A percentile compares a stretch with the other conserved stretches of the same genome.
Conservation (phyloP, 2,113 vertebrate species). For the Phyllopteryx taeniolatus region DNA sequence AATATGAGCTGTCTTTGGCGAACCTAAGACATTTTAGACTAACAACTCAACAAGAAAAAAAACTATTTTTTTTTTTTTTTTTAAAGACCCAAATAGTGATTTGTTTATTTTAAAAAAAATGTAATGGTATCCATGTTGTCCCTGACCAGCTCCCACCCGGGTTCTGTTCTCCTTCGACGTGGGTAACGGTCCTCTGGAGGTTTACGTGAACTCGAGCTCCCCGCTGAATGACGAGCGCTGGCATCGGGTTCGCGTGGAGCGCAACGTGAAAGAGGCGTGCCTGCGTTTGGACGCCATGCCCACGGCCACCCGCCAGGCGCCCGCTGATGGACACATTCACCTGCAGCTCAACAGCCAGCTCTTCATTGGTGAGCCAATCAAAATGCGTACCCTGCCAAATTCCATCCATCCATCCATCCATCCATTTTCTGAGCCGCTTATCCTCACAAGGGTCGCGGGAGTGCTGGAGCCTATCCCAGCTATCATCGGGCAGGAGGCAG, state of each 20-base stretch:
- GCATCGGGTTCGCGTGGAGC: conserved; percentile 86
- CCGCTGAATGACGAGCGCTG: conserved; percentile 87
- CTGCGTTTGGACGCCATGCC: conserved; percentile 82
- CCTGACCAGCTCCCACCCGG: conserved; percentile 75
- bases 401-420: too few species aligned
- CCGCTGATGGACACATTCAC: conserved; percentile 83
- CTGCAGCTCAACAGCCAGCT: conserved; percentile 95
- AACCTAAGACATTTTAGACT: too few species aligned
- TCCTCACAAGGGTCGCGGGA: too few species aligned
- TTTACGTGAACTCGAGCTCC: conserved; percentile 72
- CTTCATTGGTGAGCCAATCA: conserved; percentile 80
- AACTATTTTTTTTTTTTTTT: too few species aligned
- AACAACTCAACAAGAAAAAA: too few species aligned
- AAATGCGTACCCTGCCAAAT: not conserved
- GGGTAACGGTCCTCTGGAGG: conserved; percentile 87
- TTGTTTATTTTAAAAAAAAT: too few species aligned
- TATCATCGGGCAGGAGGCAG: too few species aligned
- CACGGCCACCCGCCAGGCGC: conserved; percentile 70
- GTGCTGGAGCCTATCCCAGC: too few species aligned
- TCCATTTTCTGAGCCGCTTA: too few species aligned
- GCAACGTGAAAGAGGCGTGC: conserved; percentile 88
- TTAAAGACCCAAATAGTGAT: too few species aligned
- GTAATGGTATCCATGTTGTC: not conserved
- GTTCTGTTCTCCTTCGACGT: conserved; percentile 93
- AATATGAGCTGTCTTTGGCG: too few species aligned